phyloP scores from a whole-genome alignment of 2,113 vertebrate genomes.

The Murina feae region DNA sequence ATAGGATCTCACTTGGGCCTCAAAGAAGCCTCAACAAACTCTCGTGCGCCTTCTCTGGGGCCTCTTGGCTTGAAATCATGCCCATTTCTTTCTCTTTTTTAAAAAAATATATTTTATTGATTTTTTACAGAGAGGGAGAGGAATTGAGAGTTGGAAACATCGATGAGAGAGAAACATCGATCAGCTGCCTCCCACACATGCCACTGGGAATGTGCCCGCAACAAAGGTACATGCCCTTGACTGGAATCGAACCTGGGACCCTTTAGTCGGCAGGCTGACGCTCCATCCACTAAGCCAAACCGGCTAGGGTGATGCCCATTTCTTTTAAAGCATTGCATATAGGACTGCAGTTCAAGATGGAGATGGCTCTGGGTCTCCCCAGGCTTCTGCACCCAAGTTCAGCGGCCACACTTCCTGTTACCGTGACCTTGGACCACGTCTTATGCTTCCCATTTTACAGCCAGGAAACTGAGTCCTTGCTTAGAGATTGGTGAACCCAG shows the following conservation, averaged over 20 bases:
- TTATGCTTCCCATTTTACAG: background rate
- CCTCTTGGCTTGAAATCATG: background rate
- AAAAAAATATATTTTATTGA: too few relatives aligned
- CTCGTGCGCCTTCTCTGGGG: background rate
- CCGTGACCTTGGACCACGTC: background rate
- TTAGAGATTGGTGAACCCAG: background rate
- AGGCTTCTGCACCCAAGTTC: background rate
- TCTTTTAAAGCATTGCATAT: background rate
- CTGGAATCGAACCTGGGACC: too few relatives aligned
- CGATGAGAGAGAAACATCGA: too few relatives aligned
- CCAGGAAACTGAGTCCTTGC: background rate
- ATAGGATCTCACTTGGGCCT: background rate
- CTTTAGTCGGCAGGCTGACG: too few relatives aligned
- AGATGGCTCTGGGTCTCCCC: background rate
- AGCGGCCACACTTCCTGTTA: background rate
- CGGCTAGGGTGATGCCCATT: background rate
- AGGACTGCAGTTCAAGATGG: background rate
- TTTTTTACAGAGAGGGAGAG: too few relatives aligned
- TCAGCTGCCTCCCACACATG: too few relatives aligned
- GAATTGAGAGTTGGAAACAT: too few relatives aligned
- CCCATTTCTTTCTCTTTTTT: background rate
- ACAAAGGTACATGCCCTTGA: too few relatives aligned
- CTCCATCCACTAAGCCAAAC: too few relatives aligned
- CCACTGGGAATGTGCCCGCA: too few relatives aligned
- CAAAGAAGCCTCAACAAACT: background rate